phyloP scores from a whole-genome alignment of 1,140 invertebrate genomes.

The Elymnias hypermnestra region DNA sequence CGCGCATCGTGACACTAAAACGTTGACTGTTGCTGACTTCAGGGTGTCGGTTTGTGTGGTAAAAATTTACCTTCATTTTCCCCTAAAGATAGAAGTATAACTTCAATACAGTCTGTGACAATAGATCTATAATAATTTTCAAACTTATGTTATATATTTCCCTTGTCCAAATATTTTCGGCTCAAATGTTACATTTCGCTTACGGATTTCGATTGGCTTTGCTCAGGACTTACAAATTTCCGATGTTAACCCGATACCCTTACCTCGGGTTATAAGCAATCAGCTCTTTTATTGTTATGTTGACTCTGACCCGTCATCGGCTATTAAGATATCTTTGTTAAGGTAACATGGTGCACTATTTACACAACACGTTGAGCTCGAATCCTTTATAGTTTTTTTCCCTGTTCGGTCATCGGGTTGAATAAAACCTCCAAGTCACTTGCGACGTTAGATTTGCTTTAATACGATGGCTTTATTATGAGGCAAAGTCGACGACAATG shows the following conservation, averaged over 20 bases:
- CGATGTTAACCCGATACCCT: conserved; percentile 24
- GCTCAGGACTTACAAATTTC: conserved; percentile 70
- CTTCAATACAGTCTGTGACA: too few species aligned
- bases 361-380: conserved; percentile 67
- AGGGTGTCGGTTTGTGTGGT: too few species aligned
- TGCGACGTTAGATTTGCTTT: conserved; percentile 62
- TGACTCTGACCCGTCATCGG: conserved; percentile 67
- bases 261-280: conserved; percentile 59
- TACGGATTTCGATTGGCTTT: too few species aligned
- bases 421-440: conserved; percentile 68
- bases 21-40: too few species aligned
- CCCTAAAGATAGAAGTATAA: too few species aligned
- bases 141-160: too few species aligned
- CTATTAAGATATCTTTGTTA: conserved; percentile 74
- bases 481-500: conserved; percentile 57
- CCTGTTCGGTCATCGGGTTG: conserved; percentile 53
- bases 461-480: conserved; percentile 66
- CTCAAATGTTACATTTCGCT: too few species aligned
- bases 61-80: too few species aligned
- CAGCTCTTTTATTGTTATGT: conserved; percentile 66
- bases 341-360: conserved; percentile 73
- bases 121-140: too few species aligned
- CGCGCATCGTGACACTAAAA: too few species aligned
- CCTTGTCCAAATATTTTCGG: too few species aligned
- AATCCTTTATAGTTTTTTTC: conserved; percentile 56